Evolutionary conservation across 2,888 invertebrate genomes (phyloP).

Genomic region (Drosophila incognita): DNA sequence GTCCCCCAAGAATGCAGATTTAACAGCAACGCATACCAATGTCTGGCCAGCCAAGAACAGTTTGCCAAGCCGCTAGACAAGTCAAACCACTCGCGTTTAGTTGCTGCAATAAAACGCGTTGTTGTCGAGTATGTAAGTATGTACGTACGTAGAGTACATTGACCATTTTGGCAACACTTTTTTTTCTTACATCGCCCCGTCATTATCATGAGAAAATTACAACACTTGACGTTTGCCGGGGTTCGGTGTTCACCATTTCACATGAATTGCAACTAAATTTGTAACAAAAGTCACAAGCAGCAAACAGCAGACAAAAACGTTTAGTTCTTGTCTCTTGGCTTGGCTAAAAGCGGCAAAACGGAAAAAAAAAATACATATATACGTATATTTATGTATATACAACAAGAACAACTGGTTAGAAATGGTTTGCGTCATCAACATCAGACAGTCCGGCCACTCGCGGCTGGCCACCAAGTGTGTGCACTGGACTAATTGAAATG

Average conservation of each 20-base stretch:
- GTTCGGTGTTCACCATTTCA: slow-evolving; percentile 48
- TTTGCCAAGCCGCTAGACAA: slow-evolving; percentile 62
- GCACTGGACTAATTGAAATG: slow-evolving; percentile 18
- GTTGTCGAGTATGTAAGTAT: background rate
- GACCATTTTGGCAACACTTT: slow-evolving; percentile 73
- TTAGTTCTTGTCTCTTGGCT: slow-evolving; percentile 15
- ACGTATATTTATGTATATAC: background rate
- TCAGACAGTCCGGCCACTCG: slow-evolving; percentile 31
- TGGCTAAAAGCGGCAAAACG: slow-evolving; percentile 17
- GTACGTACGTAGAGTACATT: slow-evolving; percentile 60
- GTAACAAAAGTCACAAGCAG: slow-evolving; percentile 61
- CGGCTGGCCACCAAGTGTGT: slow-evolving; percentile 18
- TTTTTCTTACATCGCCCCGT: slow-evolving; percentile 36
- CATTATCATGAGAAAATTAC: slow-evolving; percentile 73
- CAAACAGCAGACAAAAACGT: slow-evolving; percentile 33
- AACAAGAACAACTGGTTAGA: slow-evolving; percentile 51
- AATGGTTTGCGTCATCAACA: slow-evolving; percentile 47
- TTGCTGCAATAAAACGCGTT: slow-evolving; percentile 9
- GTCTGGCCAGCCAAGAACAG: slow-evolving; percentile 58
- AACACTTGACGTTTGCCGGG: slow-evolving; percentile 50
- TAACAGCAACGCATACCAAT: slow-evolving; percentile 72
- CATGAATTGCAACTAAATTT: slow-evolving; percentile 78
- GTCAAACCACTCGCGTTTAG: slow-evolving; percentile 68
- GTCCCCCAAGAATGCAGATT: slow-evolving; percentile 76
- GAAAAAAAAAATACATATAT: background rate